Evolutionary conservation across 1,140 invertebrate species (phyloP), one percentile per base, ranked within the genome.

Genomic region (Parasteatoda tepidariorum): DNA sequence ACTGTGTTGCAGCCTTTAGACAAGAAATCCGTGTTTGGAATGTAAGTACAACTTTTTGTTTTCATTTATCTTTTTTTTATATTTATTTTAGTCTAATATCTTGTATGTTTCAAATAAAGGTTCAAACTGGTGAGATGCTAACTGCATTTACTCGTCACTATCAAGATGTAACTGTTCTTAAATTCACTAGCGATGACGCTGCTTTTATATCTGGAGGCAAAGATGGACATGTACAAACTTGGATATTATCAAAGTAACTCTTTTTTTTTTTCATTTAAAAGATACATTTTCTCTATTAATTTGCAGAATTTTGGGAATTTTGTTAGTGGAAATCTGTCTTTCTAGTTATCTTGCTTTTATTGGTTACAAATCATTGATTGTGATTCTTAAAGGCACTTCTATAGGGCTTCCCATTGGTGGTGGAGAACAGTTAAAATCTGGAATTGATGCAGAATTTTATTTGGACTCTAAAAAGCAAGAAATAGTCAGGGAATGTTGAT

Each of bases 151-250:
- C 33, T 48, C 67, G 41, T 30, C 67, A 70, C n/a, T 70, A 70
- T 70, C 67, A 70, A 70, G n/a, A 38, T 48, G 3, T 70, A 0
- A 48, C 34, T 24, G 41, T 33, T 48, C 22, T 70, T 11, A 2
- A 18, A 22, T 22, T 70, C 22, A 70, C 24, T 22, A 48, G 18
- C 24, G 67, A 70, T 38, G 34, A 24, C 48, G 18, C 33, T 48
- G 7, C 24, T 6, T 22, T 70, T 18, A 11, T 70, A 0, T 48
- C 67, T 13, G 73, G 73, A 22, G 73, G 73, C 31, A 75, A 62
- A 38, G 73, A 75, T 75, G 73, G 57, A 18, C 55, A 28, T 75
- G 73, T 75, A 2, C 26, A 38, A 9, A 34, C 41, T 2, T 75
- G 73, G 73, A 26, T 64, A 1, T 33, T 75, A 3, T 18, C 59